These are phyloP conservation scores for Aplidium turbinatum DNA, from an alignment of 23 tunicate species.

Conservation along the genomic window DNA sequence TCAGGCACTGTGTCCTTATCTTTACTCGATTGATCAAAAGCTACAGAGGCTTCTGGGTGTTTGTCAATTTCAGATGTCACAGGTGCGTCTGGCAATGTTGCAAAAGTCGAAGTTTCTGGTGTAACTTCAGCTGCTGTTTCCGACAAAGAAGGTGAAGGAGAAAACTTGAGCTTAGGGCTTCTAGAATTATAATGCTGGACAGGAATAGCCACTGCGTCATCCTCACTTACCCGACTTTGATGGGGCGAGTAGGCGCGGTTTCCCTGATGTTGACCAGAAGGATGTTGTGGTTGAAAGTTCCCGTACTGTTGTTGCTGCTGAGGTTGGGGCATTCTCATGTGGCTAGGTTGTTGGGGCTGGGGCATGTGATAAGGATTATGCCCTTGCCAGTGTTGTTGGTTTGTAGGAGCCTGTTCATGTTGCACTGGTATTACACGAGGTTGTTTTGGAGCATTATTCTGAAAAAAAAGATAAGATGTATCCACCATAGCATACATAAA, in stretches of 20 bases:
- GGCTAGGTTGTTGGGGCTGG: conserved; percentile 25
- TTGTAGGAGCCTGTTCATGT: conserved; percentile 25
- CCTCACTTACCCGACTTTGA: too few species aligned
- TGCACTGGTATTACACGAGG: conserved; percentile 39
- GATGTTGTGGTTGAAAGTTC: background rate
- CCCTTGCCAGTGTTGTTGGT: conserved; percentile 24
- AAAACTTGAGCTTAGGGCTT: too few species aligned
- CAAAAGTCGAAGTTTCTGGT: background rate
- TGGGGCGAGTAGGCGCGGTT: too few species aligned
- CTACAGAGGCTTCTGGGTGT: background rate
- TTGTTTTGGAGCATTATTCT: conserved; percentile 27
- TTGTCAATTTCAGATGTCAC: background rate
- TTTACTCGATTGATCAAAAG: background rate
- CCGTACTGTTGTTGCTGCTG: background rate
- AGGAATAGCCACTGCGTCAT: too few species aligned
- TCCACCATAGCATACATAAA: too few species aligned
- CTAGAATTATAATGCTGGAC: too few species aligned
- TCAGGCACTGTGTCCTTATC: background rate
- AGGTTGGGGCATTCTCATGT: background rate
- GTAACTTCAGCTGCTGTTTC: background rate
- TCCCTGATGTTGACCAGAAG: background rate
- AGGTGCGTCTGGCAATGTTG: background rate
- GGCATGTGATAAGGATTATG: conserved; percentile 41
- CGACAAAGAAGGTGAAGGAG: too few species aligned
- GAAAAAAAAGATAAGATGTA: too few species aligned